Percentiles rank a stretch among this genome's conserved stretches.
These are phyloP conservation scores for Rugalucina vietnamica DNA, from an alignment of 2,888 invertebrate genomes.

Conservation along the genomic window DNA sequence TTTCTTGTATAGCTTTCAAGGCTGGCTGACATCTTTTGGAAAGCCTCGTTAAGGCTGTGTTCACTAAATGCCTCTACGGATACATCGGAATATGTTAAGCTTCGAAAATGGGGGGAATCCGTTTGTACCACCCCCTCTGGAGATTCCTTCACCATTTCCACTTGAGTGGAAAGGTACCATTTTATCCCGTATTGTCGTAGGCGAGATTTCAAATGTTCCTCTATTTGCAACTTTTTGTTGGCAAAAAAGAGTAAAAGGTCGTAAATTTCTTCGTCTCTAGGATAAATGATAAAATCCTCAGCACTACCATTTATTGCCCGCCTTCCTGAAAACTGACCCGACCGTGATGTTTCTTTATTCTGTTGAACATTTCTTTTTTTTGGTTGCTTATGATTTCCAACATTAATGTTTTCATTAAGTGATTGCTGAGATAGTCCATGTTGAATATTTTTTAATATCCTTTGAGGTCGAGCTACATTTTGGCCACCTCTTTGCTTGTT, in stretches of 20 bases:
- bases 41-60: constrained; percentile 38
- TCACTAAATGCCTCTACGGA: background rate
- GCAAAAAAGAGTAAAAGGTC: constrained; percentile 46
- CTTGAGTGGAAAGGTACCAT: constrained; percentile 44
- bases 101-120: constrained; percentile 33
- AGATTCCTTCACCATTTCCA: constrained; percentile 47
- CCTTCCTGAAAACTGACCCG: background rate
- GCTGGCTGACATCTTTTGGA: constrained; percentile 33
- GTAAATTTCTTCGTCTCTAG: constrained; percentile 28
- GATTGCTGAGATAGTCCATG: background rate
- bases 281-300: constrained; percentile 28
- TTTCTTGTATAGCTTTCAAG: constrained; percentile 33
- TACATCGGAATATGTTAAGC: constrained; percentile 31
- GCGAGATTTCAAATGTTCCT: constrained; percentile 7
- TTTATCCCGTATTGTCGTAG: constrained; percentile 20
- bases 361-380: background rate
- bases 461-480: background rate
- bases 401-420: background rate
- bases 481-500: background rate
- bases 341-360: background rate
- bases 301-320: constrained; percentile 21
- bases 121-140: constrained; percentile 14
- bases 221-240: constrained; percentile 16
- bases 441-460: background rate
- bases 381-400: background rate